A percentile compares a stretch with the other conserved stretches of the same genome.
These are phyloP conservation scores for Huso huso DNA, from an alignment of 2,797 vertebrate genomes.

Conservation along the genomic window DNA sequence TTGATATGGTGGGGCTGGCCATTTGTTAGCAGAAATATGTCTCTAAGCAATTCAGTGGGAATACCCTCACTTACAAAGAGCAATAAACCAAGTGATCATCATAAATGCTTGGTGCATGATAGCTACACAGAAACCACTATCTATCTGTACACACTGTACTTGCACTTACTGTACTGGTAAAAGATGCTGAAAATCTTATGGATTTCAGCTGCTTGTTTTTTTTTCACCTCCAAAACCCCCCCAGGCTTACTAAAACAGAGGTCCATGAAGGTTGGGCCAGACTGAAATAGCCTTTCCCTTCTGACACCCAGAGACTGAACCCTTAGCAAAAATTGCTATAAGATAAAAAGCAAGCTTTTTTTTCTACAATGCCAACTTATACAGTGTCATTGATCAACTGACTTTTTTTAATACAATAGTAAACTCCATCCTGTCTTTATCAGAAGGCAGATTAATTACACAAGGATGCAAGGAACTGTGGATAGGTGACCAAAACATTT, in stretches of 20 bases:
- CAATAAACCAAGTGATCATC: constrained; percentile 7
- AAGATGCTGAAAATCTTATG: too few relatives aligned
- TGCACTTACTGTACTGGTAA: not conserved
- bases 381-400: too few relatives aligned
- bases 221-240: not conserved
- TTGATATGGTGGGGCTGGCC: constrained; percentile 9
- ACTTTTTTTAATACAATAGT: too few relatives aligned
- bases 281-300: not conserved
- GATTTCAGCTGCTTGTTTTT: too few relatives aligned
- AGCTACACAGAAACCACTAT: constrained; percentile 11
- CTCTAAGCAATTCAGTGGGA: constrained; percentile 12
- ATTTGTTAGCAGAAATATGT: constrained; percentile 16
- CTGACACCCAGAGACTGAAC: not conserved
- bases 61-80: constrained; percentile 10
- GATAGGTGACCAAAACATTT: too few relatives aligned
- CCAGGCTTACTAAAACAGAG: constrained; percentile 1
- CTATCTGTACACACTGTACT: not conserved
- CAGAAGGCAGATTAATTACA: too few relatives aligned
- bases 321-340: constrained; percentile 15
- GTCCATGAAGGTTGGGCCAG: not conserved
- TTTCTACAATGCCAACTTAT: too few relatives aligned
- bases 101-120: constrained; percentile 3
- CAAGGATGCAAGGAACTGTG: too few relatives aligned
- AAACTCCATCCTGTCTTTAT: too few relatives aligned
- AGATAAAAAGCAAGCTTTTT: too few relatives aligned